These are phyloP conservation scores for Sarcophaga subvicina DNA, from an alignment of 2,888 invertebrate genomes.

Conservation along the genomic window DNA sequence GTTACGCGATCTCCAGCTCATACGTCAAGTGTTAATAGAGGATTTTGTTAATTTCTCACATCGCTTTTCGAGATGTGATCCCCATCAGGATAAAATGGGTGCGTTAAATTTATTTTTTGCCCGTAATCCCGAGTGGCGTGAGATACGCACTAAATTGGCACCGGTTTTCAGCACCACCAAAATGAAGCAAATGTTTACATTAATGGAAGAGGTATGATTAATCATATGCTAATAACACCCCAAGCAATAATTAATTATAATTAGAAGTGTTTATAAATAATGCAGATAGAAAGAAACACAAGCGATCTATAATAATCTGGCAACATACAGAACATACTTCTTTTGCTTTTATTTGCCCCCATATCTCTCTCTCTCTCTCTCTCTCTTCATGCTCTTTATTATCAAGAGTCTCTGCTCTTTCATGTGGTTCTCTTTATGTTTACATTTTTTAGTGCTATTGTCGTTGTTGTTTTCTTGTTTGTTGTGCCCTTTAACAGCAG, in stretches of 20 bases:
- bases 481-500: too few species aligned
- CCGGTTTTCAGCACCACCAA: slow-evolving; percentile 82
- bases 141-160: slow-evolving; percentile 81
- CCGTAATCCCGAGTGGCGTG: slow-evolving; percentile 82
- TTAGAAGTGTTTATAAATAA: too few species aligned
- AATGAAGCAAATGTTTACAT: slow-evolving; percentile 80
- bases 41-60: slow-evolving; percentile 82
- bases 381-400: background rate
- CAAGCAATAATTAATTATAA: too few species aligned
- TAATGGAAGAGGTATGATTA: slow-evolving; percentile 78
- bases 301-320: slow-evolving; percentile 17
- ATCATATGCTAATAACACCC: background rate
- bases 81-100: slow-evolving; percentile 81
- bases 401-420: background rate
- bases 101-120: slow-evolving; percentile 81
- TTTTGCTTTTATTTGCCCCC: background rate
- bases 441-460: too few species aligned
- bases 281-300: too few species aligned
- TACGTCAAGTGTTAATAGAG: slow-evolving; percentile 82
- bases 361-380: background rate
- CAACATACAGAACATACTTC: background rate
- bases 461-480: too few species aligned
- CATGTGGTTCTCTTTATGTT: too few species aligned
- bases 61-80: slow-evolving; percentile 77
- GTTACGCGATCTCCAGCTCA: slow-evolving; percentile 81